These are phyloP conservation scores for Irena cyanogastra DNA, from an alignment of 2,113 vertebrate species.

Conservation along the genomic window DNA sequence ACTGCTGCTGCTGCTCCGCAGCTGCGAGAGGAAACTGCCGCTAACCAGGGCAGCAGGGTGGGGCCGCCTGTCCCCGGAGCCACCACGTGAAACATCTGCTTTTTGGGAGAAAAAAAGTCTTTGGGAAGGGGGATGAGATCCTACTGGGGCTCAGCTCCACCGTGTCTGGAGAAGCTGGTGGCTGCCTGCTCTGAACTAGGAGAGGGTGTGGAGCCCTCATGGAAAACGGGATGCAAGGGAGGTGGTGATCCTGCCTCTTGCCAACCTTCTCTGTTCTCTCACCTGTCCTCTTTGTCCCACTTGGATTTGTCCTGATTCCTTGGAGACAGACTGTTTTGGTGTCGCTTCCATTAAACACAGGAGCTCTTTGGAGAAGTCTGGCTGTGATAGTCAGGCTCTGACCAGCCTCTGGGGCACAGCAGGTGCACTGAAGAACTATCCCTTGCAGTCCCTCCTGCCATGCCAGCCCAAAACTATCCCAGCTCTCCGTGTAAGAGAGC, in stretches of 20 bases:
- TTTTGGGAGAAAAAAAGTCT: background rate
- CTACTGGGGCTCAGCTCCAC: background rate
- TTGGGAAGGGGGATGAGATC: background rate
- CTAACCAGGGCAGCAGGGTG: background rate
- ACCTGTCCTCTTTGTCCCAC: background rate
- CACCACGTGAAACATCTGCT: background rate
- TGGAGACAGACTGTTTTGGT: too few species aligned
- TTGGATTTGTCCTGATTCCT: background rate
- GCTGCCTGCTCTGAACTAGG: background rate
- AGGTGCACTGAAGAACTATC: background rate
- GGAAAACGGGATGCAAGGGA: rapidly evolving
- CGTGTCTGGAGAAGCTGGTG: background rate
- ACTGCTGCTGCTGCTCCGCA: background rate
- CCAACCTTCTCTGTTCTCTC: background rate
- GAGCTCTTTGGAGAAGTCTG: background rate
- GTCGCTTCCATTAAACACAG: rapidly evolving
- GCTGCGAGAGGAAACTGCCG: rapidly evolving
- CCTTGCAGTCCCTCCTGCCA: background rate
- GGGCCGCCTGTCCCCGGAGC: background rate
- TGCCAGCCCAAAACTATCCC: background rate
- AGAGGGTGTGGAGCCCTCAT: rapidly evolving
- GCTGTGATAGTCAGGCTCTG: background rate
- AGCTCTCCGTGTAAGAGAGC: rapidly evolving
- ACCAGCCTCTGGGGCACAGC: background rate
- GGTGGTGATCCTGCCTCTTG: background rate